Evolutionary conservation across 2,888 invertebrate species (phyloP).

Genomic region (Rhagonycha fulva): DNA sequence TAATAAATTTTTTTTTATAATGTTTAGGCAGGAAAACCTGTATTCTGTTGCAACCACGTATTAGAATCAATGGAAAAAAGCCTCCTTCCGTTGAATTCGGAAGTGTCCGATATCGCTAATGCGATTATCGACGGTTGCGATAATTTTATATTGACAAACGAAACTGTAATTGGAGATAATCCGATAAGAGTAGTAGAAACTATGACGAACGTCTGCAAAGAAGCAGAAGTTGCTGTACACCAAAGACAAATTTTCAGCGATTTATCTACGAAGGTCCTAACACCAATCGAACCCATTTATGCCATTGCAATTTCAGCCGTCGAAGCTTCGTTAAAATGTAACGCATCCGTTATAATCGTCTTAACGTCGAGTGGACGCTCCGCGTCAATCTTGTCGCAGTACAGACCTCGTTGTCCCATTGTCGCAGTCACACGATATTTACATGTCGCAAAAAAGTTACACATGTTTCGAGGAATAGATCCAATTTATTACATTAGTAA

Average conservation of each 20-base stretch:
- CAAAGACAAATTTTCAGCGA: constrained; percentile 80
- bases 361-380: constrained; percentile 75
- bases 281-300: constrained; percentile 62
- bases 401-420: constrained; percentile 74
- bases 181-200: constrained; percentile 73
- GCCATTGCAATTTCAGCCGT: constrained; percentile 75
- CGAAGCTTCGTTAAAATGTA: constrained; percentile 70
- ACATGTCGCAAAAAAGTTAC: constrained; percentile 70
- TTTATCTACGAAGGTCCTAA: constrained; percentile 49
- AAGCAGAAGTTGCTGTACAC: constrained; percentile 86
- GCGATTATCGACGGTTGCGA: constrained; percentile 89
- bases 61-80: constrained; percentile 81
- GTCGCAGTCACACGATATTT: constrained; percentile 73
- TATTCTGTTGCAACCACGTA: constrained; percentile 85
- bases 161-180: constrained; percentile 77
- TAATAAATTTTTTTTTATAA: background rate
- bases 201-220: constrained; percentile 75
- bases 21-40: constrained; percentile 76
- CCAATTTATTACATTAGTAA: constrained; percentile 64
- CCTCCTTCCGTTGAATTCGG: constrained; percentile 75
- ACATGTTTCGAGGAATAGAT: constrained; percentile 61
- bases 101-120: constrained; percentile 90
- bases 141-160: constrained; percentile 84
- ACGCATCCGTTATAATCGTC: constrained; percentile 76
- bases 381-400: constrained; percentile 70